These are phyloP conservation scores for Microtus montanus DNA, from an alignment of 2,113 vertebrate species.

Conservation along the genomic window DNA sequence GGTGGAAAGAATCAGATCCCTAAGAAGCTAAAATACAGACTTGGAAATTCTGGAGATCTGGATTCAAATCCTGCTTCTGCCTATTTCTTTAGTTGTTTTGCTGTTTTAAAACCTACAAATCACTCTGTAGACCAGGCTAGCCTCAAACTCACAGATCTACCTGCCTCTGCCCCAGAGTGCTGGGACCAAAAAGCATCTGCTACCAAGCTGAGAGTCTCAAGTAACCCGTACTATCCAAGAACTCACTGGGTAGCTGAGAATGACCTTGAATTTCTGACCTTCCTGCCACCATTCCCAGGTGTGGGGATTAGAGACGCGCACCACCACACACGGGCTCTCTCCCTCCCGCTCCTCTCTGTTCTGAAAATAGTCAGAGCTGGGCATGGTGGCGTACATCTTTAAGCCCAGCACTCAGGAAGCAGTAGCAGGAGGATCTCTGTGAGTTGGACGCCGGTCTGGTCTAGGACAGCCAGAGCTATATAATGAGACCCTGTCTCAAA, in stretches of 20 bases:
- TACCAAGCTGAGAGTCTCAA: neutral
- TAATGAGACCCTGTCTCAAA: neutral
- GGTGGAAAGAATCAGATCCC: neutral
- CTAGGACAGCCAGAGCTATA: neutral
- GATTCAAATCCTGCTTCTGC: neutral
- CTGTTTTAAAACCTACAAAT: neutral
- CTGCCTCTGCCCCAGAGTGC: neutral
- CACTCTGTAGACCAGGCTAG: too few relatives aligned
- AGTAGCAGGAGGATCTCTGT: neutral
- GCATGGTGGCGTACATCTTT: neutral
- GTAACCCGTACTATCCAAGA: neutral
- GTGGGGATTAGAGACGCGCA: neutral
- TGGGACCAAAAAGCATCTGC: neutral
- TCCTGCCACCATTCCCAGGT: neutral
- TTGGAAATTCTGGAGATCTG: neutral
- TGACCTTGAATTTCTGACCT: neutral
- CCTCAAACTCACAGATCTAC: neutral
- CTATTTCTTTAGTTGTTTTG: neutral
- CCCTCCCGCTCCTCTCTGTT: neutral
- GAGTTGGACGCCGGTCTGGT: neutral
- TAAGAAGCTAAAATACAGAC: neutral
- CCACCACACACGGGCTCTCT: neutral
- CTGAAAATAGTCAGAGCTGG: neutral
- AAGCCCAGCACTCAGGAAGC: neutral
- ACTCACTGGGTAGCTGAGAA: neutral